Percentiles rank a stretch among this genome's conserved stretches.
phyloP scores from a whole-genome alignment of 1,140 invertebrate species.

The Papilio aristodemus region DNA sequence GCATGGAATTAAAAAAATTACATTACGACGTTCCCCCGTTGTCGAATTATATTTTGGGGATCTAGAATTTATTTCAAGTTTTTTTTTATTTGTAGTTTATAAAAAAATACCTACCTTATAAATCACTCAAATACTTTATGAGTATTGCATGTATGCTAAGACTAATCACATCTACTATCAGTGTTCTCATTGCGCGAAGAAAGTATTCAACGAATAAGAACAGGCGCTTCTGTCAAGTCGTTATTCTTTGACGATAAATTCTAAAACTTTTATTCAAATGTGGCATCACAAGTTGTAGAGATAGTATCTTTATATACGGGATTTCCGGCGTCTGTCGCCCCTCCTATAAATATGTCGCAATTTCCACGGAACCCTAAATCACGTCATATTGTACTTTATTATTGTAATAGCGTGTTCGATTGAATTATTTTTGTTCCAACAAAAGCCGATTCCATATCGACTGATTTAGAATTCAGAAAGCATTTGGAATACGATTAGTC shows the following conservation, averaged over 20 bases:
- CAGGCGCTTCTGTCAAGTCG: conserved; percentile 24
- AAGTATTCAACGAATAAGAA: background rate
- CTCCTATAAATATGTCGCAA: conserved; percentile 57
- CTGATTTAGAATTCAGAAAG: conserved; percentile 31
- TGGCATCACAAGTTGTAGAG: conserved; percentile 57
- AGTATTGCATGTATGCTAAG: too few species aligned
- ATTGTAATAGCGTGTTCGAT: conserved; percentile 23
- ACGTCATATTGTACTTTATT: conserved; percentile 41
- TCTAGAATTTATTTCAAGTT: too few species aligned
- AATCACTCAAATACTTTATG: too few species aligned
- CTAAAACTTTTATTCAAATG: conserved; percentile 71
- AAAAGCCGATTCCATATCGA: conserved; percentile 14
- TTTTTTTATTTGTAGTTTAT: too few species aligned
- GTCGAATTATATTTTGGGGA: too few species aligned
- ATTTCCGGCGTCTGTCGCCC: conserved; percentile 65
- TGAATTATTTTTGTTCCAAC: conserved; percentile 30
- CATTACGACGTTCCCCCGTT: too few species aligned
- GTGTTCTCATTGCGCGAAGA: background rate
- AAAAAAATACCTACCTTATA: too few species aligned
- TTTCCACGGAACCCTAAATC: conserved; percentile 61
- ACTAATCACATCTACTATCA: background rate
- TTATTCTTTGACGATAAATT: conserved; percentile 60
- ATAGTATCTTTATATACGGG: conserved; percentile 73
- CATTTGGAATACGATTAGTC: conserved; percentile 13
- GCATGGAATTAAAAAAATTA: too few species aligned